phyloP scores from a whole-genome alignment of 2,797 vertebrate species.

The Echiichthys vipera region DNA sequence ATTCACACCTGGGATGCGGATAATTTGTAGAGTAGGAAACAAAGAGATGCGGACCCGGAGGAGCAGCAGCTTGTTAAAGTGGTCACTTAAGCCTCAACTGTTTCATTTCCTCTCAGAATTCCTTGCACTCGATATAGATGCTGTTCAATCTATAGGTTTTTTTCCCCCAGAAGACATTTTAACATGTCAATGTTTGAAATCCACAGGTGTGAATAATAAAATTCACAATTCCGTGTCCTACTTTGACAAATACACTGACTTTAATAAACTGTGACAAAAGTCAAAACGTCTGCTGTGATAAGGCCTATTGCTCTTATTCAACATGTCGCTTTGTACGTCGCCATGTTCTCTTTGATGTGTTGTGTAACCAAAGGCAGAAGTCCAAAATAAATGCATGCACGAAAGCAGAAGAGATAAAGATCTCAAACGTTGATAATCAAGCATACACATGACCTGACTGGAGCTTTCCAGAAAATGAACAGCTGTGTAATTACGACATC shows the following conservation, averaged over 20 bases:
- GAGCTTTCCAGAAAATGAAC: not conserved
- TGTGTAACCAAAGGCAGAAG: conserved; percentile 4
- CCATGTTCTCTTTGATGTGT: not conserved
- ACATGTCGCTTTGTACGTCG: too few species aligned
- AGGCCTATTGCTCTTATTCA: not conserved
- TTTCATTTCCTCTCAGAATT: not conserved
- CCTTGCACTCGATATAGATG: not conserved
- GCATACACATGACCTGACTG: not conserved
- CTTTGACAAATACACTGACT: too few species aligned
- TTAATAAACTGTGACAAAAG: not conserved
- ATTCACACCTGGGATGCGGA: conserved; percentile 16
- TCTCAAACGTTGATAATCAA: not conserved
- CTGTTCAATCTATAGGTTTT: too few species aligned
- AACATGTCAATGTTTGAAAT: too few species aligned
- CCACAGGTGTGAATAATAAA: not conserved
- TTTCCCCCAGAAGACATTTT: not conserved
- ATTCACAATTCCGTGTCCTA: too few species aligned
- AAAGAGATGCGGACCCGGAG: not conserved
- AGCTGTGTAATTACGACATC: too few species aligned
- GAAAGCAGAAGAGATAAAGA: conserved; percentile 9
- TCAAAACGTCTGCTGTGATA: not conserved
- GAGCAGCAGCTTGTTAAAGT: not conserved
- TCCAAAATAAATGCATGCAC: not conserved
- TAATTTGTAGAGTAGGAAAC: conserved; percentile 11
- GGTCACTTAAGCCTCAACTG: not conserved